A percentile compares a stretch with the other conserved stretches of the same genome.
Evolutionary conservation across 2,113 vertebrate species (phyloP).

Genomic region (Lepus timidus): DNA sequence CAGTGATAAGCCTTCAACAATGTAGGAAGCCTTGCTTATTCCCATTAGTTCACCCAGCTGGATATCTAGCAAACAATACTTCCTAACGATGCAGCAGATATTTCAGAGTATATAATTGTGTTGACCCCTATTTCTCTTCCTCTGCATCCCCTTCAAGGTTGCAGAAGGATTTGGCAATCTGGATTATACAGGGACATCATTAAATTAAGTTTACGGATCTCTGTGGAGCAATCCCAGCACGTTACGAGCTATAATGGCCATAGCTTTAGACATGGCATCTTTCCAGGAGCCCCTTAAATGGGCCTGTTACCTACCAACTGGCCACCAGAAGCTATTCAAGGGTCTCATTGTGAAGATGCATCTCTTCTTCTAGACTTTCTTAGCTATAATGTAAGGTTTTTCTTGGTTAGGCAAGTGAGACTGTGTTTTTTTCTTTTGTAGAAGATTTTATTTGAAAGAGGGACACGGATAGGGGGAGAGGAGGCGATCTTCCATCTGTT

Average conservation of each 20-base stretch:
- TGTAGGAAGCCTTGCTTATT: background rate
- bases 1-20: background rate
- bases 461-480: no score
- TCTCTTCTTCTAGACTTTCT: slow-evolving; percentile 46
- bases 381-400: slow-evolving; percentile 42
- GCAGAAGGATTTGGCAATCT: slow-evolving; percentile 60
- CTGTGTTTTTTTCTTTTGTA: background rate
- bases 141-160: background rate
- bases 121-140: background rate
- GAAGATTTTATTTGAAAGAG: no score
- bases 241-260: slow-evolving; percentile 21
- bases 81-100: background rate
- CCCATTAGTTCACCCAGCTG: background rate
- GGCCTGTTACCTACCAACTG: background rate
- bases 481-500: no score
- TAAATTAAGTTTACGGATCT: slow-evolving; percentile 73
- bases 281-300: slow-evolving; percentile 18
- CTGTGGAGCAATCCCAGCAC: slow-evolving; percentile 15
- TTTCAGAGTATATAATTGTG: background rate
- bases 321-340: slow-evolving; percentile 41
- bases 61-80: slow-evolving; percentile 31
- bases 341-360: background rate
- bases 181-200: slow-evolving; percentile 59
- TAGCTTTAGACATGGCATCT: slow-evolving; percentile 49
- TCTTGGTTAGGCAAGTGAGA: slow-evolving; percentile 44